Base-by-base conservation (phyloP, 2,888 invertebrate genomes). In the Carabus problematicus region DNA sequence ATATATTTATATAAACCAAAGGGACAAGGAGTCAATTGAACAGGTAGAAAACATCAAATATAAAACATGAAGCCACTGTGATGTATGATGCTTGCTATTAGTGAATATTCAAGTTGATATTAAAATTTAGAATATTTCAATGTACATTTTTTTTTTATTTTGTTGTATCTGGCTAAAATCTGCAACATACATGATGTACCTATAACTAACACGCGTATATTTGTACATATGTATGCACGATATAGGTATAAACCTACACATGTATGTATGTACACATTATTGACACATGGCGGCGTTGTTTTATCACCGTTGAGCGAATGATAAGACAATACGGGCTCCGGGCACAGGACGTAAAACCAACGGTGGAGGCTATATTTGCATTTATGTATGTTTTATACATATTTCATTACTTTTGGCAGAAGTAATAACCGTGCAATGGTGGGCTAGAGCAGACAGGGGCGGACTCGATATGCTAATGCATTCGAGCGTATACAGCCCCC, bases 381-480 rank as follows among this genome's bases (percentile, higher is more conserved):
- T 67, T 67, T 60, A 67, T 67, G 67, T 49, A 52, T 60, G 67
- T 67, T 67, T 67, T 67, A 67, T 67, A 67, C 60, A 67, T 67
- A 67, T 67, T 67, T 67, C 67, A 67, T 67, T 67, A 60, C 60
- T 67, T 67, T 67, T 59, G 67, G 67, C 67, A 54, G 52, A 54
- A 60, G 54, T 60, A 58, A 60, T 54, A 49, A 29, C 19, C n/a
- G 39, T 3, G 45, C 45, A 1, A 45, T 1, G 14, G 14, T 11
- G 11, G n/a, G 14, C 45, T 45, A 45, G 14, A 11, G 14, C 29
- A 29, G 29, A 6, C 12, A 12, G 39, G 42, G 16, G 47, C 41
- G 19, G 56, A 45, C 58, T 58, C 59, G 52, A 67, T 67, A 67
- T 67, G 67, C 67, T 60, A 67, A 67, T 67, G 54, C 43, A 43